A percentile compares a stretch with the other conserved stretches of the same genome.
These are phyloP conservation scores for Diphyllodes magnificus DNA, from an alignment of 2,113 vertebrate genomes.

Conservation along the genomic window DNA sequence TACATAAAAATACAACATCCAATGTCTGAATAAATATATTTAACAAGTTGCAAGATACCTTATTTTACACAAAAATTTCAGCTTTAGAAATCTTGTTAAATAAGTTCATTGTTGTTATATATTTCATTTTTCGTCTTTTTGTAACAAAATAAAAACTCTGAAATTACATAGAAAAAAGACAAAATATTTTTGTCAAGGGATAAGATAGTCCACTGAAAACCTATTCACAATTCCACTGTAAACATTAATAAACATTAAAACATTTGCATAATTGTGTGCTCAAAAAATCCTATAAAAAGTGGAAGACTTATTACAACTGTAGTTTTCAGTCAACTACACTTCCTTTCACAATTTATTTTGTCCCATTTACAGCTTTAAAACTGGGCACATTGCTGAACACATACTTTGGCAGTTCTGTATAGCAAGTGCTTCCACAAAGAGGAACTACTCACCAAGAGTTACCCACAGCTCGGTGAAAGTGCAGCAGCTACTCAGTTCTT, in stretches of 20 bases:
- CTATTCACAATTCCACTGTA: conserved; percentile 91
- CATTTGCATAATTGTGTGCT: conserved; percentile 93
- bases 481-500: conserved; percentile 65
- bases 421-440: conserved; percentile 82
- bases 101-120: conserved; percentile 90
- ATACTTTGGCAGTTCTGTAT: conserved; percentile 90
- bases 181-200: conserved; percentile 91
- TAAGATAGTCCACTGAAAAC: conserved; percentile 95
- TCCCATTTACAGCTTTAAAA: conserved; percentile 87
- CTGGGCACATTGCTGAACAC: conserved; percentile 86
- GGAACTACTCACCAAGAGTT: conserved; percentile 68
- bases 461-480: conserved; percentile 66
- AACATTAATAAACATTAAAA: conserved; percentile 88
- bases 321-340: conserved; percentile 92
- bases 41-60: conserved; percentile 92
- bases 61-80: conserved; percentile 93
- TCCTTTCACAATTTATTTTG: conserved; percentile 91
- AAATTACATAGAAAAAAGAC: conserved; percentile 96
- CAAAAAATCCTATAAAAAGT: conserved; percentile 90
- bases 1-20: conserved; percentile 93
- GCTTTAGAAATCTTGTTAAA: conserved; percentile 93
- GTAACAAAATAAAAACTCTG: conserved; percentile 99
- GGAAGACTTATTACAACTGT: conserved; percentile 87
- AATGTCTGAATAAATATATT: conserved; percentile 97
- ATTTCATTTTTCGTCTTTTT: conserved; percentile 88